Evolutionary conservation across 2,113 vertebrate genomes (phyloP), one percentile per base, ranked within the genome.

Genomic region (Porphyrio hochstetteri): DNA sequence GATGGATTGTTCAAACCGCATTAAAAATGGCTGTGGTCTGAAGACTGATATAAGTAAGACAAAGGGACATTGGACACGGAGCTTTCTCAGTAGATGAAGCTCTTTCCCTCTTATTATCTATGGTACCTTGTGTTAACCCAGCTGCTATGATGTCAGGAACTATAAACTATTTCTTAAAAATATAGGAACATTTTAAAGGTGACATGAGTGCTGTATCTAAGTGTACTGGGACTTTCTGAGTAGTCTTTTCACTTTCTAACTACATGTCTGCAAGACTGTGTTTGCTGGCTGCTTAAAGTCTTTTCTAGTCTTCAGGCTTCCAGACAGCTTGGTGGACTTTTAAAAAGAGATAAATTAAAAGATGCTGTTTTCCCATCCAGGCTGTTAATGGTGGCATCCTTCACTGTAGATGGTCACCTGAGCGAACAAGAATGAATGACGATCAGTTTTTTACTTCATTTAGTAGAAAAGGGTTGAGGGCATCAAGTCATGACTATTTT

Each of bases 191-290:
- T 79, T 48, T 64, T 25, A 38, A 91, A 56, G 23, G n/a, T 60
- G 38, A 7, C 4, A 35, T 0, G 1, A 29, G 12, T 53, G 12
- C 24, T 69, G 2, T 56, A 23, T 81, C 13, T 61, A 20, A 69
- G 25, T 52, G 15, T 36, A 69, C 6, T 40, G 15, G 13, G 9
- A 5, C n/a, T 69, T 91, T 77, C n/a, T 75, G 42, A 36, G 16
- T 38, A 46, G 44, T 82, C 20, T 65, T 84, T 88, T 74, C 7
- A 60, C n/a, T 61, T 81, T 61, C 44, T 78, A 38, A 23, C 9
- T 87, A 16, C 8, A 5, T 13, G 28, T 40, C 33, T 87, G 7
- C 56, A 44, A 80, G 35, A 7, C 27, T 64, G 42, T 38, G 48
- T 59, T 64, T 88, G 14, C 9, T 75, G 52, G 5, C 24, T 79